Base-by-base conservation (phyloP, 92 coral and sea anemone genomes). In the Scolanthus callimorphus region DNA sequence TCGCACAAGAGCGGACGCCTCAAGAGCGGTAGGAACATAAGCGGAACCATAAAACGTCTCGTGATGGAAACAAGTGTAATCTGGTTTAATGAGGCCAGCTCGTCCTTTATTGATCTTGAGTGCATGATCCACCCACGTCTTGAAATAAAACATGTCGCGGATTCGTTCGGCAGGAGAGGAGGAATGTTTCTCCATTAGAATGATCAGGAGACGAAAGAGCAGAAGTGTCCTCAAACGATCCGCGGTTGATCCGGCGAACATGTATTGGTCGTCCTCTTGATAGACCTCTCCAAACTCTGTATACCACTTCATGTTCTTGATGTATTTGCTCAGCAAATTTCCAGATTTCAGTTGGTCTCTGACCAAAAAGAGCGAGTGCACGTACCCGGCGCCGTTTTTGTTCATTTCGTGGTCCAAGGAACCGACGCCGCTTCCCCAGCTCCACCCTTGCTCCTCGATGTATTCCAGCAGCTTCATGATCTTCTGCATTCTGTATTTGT, bases 1-100 rank as follows among this genome's bases (percentile, higher is more conserved):
- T 20, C 64, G 51, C 0, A 68, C 29, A 12, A 79, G 60, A 0
- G 82, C 71, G 17, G 71, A 82, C 0, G 13, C 46, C 39, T 85
- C 82, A 27, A 62, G 34, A 34, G 91, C 91, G 2, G 39, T 49
- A 0, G 91, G 85, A 8, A 66, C 60, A 54, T 84, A 84, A 9
- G 82, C 82, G n/a, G 74, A 30, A 3, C 73, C 91, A 47, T 84
- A 84, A 63, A 59, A 84, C 13, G 51, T 20, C 44, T 66, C 57
- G 70, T 84, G 86, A 39, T 78, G 86, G 26, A 72, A 84, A 3
- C 60, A 61, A 6, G 80, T 50, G 34, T n/a, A 79, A 38, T 84
- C 91, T 8, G 91, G 82, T 50, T 84, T 84, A 13, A 79, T 34
- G 17, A 79, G 17, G 8, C 86, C 91, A 1, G 41, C 81, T 1